Conservation (phyloP, 2,888 invertebrate species). For the Monopis laevigella region DNA sequence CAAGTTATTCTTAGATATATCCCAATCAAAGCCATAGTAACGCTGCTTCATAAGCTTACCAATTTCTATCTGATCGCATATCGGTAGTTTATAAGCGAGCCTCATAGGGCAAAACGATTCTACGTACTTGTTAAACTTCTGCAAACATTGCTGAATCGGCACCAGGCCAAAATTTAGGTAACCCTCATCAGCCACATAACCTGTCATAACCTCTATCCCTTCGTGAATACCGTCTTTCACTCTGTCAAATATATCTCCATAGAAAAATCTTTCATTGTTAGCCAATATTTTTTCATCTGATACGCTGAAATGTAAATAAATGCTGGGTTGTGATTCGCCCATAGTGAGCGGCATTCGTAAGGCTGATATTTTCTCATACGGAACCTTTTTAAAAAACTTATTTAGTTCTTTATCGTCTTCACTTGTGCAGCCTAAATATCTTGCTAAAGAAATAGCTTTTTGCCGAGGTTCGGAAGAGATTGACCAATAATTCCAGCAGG, state of each 20-base stretch:
- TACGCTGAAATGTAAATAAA: constrained; percentile 25
- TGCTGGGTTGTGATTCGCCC: constrained; percentile 22
- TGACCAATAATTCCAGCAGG: constrained; percentile 31
- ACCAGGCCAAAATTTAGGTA: constrained; percentile 21
- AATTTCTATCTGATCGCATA: constrained; percentile 29
- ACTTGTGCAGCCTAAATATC: constrained; percentile 33
- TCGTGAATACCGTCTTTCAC: constrained; percentile 7
- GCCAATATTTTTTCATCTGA: constrained; percentile 25
- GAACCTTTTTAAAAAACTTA: constrained; percentile 34
- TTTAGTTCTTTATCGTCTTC: constrained; percentile 33
- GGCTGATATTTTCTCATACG: constrained; percentile 26
- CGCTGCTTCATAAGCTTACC: constrained; percentile 29
- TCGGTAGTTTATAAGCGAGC: constrained; percentile 25
- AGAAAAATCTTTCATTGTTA: constrained; percentile 11
- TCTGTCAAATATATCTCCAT: constrained; percentile 6
- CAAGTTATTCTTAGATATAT: constrained; percentile 22
- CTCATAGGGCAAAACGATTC: constrained; percentile 32
- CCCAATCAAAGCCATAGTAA: constrained; percentile 27
- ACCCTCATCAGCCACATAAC: constrained; percentile 77
- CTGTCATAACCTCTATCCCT: constrained; percentile 35
- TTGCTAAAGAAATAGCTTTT: constrained; percentile 29
- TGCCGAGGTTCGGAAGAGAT: constrained; percentile 24
- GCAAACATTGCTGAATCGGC: constrained; percentile 21
- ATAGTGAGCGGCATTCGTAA: constrained; percentile 23
- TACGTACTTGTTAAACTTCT: constrained; percentile 26